Evolutionary conservation across 2,888 invertebrate species (phyloP).

Genomic region (Watsonalla binaria): DNA sequence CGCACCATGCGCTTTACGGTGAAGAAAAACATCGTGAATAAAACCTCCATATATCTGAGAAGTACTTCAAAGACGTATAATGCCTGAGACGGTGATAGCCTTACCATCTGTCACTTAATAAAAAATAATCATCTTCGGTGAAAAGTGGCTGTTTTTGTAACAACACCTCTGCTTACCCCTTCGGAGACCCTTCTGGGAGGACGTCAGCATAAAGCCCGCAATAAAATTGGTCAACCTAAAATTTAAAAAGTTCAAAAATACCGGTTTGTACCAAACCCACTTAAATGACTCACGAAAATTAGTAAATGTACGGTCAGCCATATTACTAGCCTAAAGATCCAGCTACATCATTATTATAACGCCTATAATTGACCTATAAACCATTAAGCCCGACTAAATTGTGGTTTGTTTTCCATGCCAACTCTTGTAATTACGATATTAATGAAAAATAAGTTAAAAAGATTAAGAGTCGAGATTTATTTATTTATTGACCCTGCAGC

Average conservation of each 20-base stretch:
- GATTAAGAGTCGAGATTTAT: slow-evolving; percentile 65
- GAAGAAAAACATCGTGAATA: no score
- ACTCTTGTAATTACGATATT: slow-evolving; percentile 67
- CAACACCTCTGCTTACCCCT: no score
- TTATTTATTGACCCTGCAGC: slow-evolving; percentile 66
- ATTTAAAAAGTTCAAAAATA: slow-evolving; percentile 8
- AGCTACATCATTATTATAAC: slow-evolving; percentile 63
- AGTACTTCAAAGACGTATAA: no score
- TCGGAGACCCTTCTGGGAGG: no score
- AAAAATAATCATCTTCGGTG: no score
- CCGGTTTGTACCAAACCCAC: slow-evolving; percentile 17
- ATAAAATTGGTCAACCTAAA: no score
- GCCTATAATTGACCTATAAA: slow-evolving; percentile 71
- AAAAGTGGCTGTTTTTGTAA: no score
- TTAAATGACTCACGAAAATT: slow-evolving; percentile 35
- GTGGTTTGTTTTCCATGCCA: slow-evolving; percentile 71
- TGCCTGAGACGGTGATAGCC: no score
- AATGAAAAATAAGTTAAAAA: slow-evolving; percentile 61
- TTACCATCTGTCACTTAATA: no score
- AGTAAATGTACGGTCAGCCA: slow-evolving; percentile 6
- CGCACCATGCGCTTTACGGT: no score
- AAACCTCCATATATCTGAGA: no score
- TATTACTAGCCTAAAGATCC: slow-evolving; percentile 31
- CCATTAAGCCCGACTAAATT: slow-evolving; percentile 61
- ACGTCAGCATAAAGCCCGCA: no score